Evolutionary conservation across 2,113 vertebrate species (phyloP), one percentile per base, ranked within the genome.

Genomic region (Psephotus haematonotus): DNA sequence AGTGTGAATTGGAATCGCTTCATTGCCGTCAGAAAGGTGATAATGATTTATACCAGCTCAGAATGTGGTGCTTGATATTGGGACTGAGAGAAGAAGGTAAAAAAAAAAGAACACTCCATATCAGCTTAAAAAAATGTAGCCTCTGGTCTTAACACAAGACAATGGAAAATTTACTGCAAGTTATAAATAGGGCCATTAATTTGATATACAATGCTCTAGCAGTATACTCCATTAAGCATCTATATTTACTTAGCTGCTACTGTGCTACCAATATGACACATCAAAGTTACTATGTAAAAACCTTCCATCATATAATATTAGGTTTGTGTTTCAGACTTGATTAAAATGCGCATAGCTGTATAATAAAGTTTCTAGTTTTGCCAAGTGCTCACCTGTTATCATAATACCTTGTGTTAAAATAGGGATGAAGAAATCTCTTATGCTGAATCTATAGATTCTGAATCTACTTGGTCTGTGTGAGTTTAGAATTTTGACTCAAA

Each of bases 111-210:
- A 25, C 28, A 49, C 5, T 65, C 19, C 17, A 31, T 79, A 79
- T 47, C 60, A 93, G 55, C 17, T 78, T 25, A 47, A 57, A 92
- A 93, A 88, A 91, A 82, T 60, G 27, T 29, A 79, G 10, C 28
- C 82, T 87, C 31, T 0, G 0, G 37, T 86, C 72, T 86, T 96
- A 87, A 93, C 67, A 86, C 8, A 82, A 93, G 77, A 62, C 3
- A 9, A 77, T 83, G 41, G 78, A 74, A 90, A 94, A 88, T 88
- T 78, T 95, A 80, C 88, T 83, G 49, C 28, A 28, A 81, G 70
- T 74, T 94, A 94, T 91, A 91, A 95, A 94, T 82, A 65, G 67
- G 88, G 29, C 39, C 76, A 93, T 96, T 94, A 92, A 87, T 94
- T 96, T 95, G 70, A 92, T 92, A 74, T 91, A 79, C 60, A 93